Base-by-base conservation (phyloP, 2,797 vertebrate species). In the Anguilla obscura region DNA sequence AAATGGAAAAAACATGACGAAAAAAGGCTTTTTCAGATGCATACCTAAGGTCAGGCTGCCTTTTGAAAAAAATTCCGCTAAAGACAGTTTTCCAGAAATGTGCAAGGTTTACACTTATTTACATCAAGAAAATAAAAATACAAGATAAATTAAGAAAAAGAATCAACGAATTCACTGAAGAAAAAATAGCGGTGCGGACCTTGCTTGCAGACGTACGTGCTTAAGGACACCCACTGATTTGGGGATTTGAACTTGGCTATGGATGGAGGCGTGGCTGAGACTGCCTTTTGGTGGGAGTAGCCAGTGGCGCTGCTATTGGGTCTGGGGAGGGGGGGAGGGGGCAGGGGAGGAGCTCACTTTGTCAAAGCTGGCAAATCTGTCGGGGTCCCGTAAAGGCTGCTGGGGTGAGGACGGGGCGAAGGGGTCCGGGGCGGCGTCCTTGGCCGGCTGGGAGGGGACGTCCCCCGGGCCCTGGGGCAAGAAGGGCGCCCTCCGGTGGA, bases 351-450 rank as follows among this genome's bases (percentile, higher is more conserved):
- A 97, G 98, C 99, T 99, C 98, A 99, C 99, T 98, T 98, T 98
- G 97, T 98, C 98, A 96, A 99, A 98, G 97, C 97, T 98, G 97
- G 97, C 97, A 97, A 98, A 98, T 96, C 96, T 96, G 93, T 97
- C 97, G 94, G 97, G 94, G 94, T 97, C 95, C 93, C 97, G 96
- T 92, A 95, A 93, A 95, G 95, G 97, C 96, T 98, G 98, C 94
- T 92, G 96, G 94, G 96, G 92, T 94, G 96, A 97, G 93, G 96
- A 96, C 91, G 97, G 96, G 96, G 98, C 96, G 95, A 99, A 99
- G 92, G 97, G 97, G 95, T 99, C 98, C 87, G 95, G 96, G 94
- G 96, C 93, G 94, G 96, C 95, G 94, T 97, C 97, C 95, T 98
- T 98, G 95, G 97, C 97, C 90, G 96, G 96, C 90, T 92, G 95